These are phyloP conservation scores for Leptinotarsa texana DNA, from an alignment of 1,140 invertebrate species.

Conservation along the genomic window DNA sequence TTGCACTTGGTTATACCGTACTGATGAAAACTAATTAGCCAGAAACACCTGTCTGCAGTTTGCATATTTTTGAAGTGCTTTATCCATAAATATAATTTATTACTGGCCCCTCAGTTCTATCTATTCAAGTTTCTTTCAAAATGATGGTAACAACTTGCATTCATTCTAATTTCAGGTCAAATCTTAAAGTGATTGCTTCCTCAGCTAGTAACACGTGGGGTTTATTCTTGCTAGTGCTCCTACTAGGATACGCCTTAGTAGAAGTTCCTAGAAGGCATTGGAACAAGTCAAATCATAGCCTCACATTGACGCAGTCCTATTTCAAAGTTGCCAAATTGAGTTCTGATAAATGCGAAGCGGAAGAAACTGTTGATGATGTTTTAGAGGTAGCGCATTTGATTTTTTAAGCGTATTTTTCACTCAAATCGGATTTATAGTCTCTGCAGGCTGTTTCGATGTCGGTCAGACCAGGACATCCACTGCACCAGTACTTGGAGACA, in stretches of 20 bases:
- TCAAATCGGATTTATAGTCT: slow-evolving; percentile 59
- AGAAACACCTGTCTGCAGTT: too few relatives aligned
- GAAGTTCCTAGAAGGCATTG: slow-evolving; percentile 91
- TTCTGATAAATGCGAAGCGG: slow-evolving; percentile 95
- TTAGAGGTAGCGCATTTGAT: slow-evolving; percentile 74
- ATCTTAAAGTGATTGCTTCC: slow-evolving; percentile 96
- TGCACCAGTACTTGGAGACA: slow-evolving; percentile 77
- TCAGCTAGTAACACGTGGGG: slow-evolving; percentile 99
- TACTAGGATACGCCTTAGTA: slow-evolving; percentile 96
- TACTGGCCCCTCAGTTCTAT: too few relatives aligned
- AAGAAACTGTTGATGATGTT: slow-evolving; percentile 93
- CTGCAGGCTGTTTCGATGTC: slow-evolving; percentile 71
- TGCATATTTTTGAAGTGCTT: too few relatives aligned
- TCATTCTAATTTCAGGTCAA: slow-evolving; percentile 63
- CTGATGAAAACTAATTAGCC: too few relatives aligned
- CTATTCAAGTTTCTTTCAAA: neutral
- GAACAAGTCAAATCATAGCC: slow-evolving; percentile 80
- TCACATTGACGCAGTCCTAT: slow-evolving; percentile 85
- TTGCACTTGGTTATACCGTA: too few relatives aligned
- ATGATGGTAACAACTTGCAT: neutral
- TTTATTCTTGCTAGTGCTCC: slow-evolving; percentile 89
- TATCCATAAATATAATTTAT: too few relatives aligned
- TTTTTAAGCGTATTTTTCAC: neutral
- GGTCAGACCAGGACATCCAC: slow-evolving; percentile 70
- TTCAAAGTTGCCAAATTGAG: slow-evolving; percentile 97